Evolutionary conservation across 2,888 invertebrate species (phyloP).

Genomic region (Diarsia dahlii): DNA sequence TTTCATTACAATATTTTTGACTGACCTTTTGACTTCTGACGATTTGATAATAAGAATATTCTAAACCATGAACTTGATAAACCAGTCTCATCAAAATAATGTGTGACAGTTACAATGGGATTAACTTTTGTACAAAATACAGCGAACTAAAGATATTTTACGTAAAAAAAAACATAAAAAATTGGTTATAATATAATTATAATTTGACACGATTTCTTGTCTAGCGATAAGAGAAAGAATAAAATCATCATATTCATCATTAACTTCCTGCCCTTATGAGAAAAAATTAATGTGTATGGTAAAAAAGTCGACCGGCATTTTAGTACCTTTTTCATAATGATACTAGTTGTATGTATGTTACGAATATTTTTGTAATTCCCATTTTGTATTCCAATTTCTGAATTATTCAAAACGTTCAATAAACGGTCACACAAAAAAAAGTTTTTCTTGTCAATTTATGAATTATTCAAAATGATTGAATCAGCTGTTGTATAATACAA

Average conservation of each 20-base stretch:
- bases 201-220: not conserved
- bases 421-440: not conserved
- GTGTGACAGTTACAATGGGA: not conserved
- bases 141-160: accelerated
- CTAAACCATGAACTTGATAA: not conserved
- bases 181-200: not conserved
- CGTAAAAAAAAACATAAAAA: not conserved
- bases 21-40: not conserved
- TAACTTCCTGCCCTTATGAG: too few species aligned
- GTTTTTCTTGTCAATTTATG: not conserved
- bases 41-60: not conserved
- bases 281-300: not conserved
- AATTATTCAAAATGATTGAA: not conserved
- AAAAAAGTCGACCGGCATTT: not conserved
- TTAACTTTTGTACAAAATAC: not conserved
- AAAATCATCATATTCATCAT: too few species aligned
- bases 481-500: not conserved
- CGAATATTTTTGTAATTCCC: slow-evolving; percentile 11
- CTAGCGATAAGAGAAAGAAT: not conserved
- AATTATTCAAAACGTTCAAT: not conserved
- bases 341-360: not conserved
- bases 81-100: not conserved
- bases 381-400: not conserved
- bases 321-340: not conserved
- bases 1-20: not conserved